phyloP scores from a whole-genome alignment of 2,113 vertebrate species.

The Macquaria ambigua region DNA sequence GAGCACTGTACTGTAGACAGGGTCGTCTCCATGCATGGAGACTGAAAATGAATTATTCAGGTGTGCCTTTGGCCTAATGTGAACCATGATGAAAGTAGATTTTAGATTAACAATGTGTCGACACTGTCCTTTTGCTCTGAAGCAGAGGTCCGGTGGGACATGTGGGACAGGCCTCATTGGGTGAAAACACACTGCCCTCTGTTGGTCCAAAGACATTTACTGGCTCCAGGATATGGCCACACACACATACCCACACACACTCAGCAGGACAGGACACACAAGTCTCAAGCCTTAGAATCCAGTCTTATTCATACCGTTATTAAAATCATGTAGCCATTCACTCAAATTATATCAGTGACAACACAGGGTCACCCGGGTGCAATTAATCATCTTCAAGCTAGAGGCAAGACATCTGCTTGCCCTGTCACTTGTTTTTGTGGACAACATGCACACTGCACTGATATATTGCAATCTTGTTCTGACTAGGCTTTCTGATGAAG shows the following conservation, averaged over 20 bases:
- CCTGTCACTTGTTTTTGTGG: background rate
- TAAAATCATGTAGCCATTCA: constrained; percentile 14
- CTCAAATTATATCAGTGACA: constrained; percentile 1
- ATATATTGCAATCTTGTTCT: background rate
- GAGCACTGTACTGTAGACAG: background rate
- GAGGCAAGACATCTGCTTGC: background rate
- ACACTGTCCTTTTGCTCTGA: constrained; percentile 45
- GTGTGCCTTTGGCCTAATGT: constrained; percentile 39
- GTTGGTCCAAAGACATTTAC: constrained; percentile 54
- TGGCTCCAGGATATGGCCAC: background rate
- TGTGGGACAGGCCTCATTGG: constrained; percentile 27
- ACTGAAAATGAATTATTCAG: constrained; percentile 51
- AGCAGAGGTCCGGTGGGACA: constrained; percentile 35
- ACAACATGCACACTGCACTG: background rate
- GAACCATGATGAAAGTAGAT: constrained; percentile 42
- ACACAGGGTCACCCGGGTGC: background rate
- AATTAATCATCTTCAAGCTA: constrained; percentile 6
- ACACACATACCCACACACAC: constrained; percentile 1
- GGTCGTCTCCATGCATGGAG: background rate
- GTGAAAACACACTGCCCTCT: constrained; percentile 82
- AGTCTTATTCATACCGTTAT: background rate
- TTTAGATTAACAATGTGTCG: constrained; percentile 55
- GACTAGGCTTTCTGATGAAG: constrained; percentile 3
- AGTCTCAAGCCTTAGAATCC: background rate
- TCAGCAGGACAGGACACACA: background rate